These are phyloP conservation scores for Acestrorhynchus altus DNA, from an alignment of 2,797 vertebrate genomes.

Conservation along the genomic window DNA sequence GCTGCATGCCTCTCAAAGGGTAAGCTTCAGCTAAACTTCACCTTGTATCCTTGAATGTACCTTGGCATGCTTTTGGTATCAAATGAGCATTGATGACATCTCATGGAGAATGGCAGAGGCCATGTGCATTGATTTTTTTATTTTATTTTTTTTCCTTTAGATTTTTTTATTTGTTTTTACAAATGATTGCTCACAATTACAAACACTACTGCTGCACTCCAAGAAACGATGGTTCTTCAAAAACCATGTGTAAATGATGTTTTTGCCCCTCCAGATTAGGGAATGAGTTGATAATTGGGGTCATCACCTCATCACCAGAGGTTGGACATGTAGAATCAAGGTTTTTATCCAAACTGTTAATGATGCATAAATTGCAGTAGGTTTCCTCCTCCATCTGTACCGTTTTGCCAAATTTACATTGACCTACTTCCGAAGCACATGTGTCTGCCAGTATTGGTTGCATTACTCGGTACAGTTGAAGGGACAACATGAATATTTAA, in stretches of 20 bases:
- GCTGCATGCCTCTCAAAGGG: slow-evolving; percentile 20
- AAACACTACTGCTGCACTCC: slow-evolving; percentile 35
- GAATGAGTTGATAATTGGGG: slow-evolving; percentile 14
- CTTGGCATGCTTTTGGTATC: slow-evolving; percentile 47
- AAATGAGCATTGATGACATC: slow-evolving; percentile 25
- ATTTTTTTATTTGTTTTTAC: slow-evolving; percentile 16
- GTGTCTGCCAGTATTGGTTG: slow-evolving; percentile 55
- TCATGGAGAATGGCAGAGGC: slow-evolving; percentile 18
- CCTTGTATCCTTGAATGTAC: slow-evolving; percentile 54
- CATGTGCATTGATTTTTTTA: slow-evolving; percentile 26
- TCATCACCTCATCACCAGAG: slow-evolving; percentile 8
- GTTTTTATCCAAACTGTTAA: slow-evolving; percentile 17
- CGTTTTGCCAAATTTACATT: slow-evolving; percentile 38
- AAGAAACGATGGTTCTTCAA: slow-evolving; percentile 7
- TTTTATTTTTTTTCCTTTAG: neutral
- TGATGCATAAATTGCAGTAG: slow-evolving; percentile 25
- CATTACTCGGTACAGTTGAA: slow-evolving; percentile 54
- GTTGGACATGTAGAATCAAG: too few relatives aligned
- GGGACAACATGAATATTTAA: slow-evolving; percentile 48
- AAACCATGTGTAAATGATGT: slow-evolving; percentile 7
- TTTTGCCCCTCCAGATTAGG: slow-evolving; percentile 7
- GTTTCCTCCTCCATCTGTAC: slow-evolving; percentile 39
- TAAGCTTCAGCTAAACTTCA: slow-evolving; percentile 32
- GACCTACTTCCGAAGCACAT: slow-evolving; percentile 14
- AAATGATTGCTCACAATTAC: slow-evolving; percentile 33